These are phyloP conservation scores for Ganaspis sp. DNA, from an alignment of 1,140 invertebrate genomes.

Conservation along the genomic window DNA sequence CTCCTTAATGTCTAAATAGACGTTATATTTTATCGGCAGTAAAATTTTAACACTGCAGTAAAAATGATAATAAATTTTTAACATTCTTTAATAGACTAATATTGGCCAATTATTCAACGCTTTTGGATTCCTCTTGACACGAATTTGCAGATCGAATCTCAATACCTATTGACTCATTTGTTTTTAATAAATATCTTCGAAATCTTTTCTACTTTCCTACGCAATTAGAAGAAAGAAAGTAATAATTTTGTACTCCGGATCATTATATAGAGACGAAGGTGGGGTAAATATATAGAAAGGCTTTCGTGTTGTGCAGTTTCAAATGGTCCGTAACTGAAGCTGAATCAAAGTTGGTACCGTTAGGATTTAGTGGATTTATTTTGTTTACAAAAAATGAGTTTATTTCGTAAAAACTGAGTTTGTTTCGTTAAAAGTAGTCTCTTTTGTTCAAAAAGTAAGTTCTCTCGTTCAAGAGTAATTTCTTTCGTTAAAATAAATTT, in stretches of 20 bases:
- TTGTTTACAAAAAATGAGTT: no score
- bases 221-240: conserved; percentile 15
- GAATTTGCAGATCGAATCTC: not conserved
- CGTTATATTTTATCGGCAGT: not conserved
- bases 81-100: not conserved
- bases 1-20: not conserved
- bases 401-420: no score
- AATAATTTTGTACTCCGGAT: not conserved
- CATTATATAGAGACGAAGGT: not conserved
- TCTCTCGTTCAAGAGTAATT: no score
- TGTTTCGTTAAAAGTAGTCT: no score
- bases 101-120: not conserved
- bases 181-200: not conserved
- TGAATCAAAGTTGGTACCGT: not conserved
- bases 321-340: conserved; percentile 7
- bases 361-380: not conserved
- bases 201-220: conserved; percentile 9
- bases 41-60: not conserved
- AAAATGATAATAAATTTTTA: not conserved
- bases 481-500: no score
- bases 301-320: conserved; percentile 28
- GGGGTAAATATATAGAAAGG: conserved; percentile 24
- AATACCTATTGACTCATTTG: not conserved
- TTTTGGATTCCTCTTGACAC: not conserved
- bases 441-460: no score